Percentiles rank a stretch among this genome's conserved stretches.
Evolutionary conservation across 2,888 invertebrate species (phyloP).

Genomic region (Stramonita haemastoma): DNA sequence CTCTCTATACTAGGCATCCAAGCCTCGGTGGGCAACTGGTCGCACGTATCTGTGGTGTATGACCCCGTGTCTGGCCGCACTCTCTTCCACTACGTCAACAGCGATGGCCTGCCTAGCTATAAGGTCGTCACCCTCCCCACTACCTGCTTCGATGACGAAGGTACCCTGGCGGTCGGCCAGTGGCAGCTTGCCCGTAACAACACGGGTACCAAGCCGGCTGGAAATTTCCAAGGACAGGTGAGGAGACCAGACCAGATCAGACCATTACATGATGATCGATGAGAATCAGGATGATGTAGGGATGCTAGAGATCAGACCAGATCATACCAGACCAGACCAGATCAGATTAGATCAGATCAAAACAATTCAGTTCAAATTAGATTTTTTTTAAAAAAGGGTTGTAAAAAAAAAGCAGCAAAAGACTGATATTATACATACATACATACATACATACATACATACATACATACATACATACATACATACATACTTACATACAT

Average conservation of each 20-base stretch:
- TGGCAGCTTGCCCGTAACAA: constrained; percentile 8
- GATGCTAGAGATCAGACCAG: too few relatives aligned
- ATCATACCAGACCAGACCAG: too few relatives aligned
- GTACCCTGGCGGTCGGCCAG: constrained; percentile 10
- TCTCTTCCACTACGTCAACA: constrained; percentile 21
- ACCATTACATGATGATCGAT: too few relatives aligned
- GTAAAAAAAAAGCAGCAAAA: too few relatives aligned
- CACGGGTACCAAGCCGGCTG: background rate
- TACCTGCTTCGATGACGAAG: constrained; percentile 4
- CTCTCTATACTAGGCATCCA: background rate
- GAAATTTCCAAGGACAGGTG: background rate
- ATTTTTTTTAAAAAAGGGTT: too few relatives aligned
- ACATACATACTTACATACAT: too few relatives aligned
- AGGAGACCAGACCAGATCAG: background rate
- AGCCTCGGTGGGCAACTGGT: constrained; percentile 24
- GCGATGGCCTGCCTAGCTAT: background rate
- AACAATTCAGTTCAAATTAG: too few relatives aligned
- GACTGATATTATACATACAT: too few relatives aligned
- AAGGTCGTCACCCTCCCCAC: background rate
- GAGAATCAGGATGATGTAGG: too few relatives aligned
- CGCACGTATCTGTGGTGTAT: constrained; percentile 28
- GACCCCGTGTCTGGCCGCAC: background rate
- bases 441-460: too few relatives aligned
- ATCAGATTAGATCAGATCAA: too few relatives aligned
- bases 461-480: too few relatives aligned